Percentiles rank a stretch among this genome's conserved stretches.
phyloP scores from a whole-genome alignment of 2,888 invertebrate genomes.

The Eupithecia centaureata region DNA sequence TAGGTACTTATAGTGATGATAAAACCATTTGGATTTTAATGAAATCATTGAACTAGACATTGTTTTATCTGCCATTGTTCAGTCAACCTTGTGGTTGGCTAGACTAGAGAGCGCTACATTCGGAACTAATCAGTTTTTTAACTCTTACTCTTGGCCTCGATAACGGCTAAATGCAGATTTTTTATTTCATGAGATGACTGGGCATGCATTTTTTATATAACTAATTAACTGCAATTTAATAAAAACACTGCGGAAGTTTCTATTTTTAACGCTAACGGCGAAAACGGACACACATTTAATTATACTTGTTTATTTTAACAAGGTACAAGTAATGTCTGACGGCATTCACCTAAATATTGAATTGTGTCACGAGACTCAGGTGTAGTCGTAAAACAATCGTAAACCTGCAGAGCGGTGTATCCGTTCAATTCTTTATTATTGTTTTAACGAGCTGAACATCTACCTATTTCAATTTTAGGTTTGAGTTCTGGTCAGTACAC shows the following conservation, averaged over 20 bases:
- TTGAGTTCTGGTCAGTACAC: neutral
- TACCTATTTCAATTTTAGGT: neutral
- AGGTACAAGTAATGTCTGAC: neutral
- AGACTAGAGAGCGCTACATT: slow-evolving; percentile 26
- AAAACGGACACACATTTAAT: no score
- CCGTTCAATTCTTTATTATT: neutral
- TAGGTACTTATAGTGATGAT: no score
- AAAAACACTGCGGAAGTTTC: neutral
- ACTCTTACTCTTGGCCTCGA: slow-evolving; percentile 24
- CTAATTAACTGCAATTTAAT: neutral
- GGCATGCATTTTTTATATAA: neutral
- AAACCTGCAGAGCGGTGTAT: neutral
- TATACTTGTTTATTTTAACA: neutral
- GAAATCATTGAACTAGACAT: neutral
- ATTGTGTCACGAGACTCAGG: slow-evolving; percentile 4
- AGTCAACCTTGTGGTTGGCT: neutral
- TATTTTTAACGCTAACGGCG: neutral
- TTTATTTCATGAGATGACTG: neutral
- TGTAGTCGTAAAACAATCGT: neutral
- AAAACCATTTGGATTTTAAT: no score
- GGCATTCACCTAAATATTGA: slow-evolving; percentile 1
- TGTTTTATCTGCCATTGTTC: neutral
- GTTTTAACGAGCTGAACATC: neutral
- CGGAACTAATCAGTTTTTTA: slow-evolving; percentile 35
- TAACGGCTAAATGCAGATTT: neutral